These are phyloP conservation scores for Eurystomus glaucurus DNA, from an alignment of 2,797 vertebrate species.

Conservation along the genomic window DNA sequence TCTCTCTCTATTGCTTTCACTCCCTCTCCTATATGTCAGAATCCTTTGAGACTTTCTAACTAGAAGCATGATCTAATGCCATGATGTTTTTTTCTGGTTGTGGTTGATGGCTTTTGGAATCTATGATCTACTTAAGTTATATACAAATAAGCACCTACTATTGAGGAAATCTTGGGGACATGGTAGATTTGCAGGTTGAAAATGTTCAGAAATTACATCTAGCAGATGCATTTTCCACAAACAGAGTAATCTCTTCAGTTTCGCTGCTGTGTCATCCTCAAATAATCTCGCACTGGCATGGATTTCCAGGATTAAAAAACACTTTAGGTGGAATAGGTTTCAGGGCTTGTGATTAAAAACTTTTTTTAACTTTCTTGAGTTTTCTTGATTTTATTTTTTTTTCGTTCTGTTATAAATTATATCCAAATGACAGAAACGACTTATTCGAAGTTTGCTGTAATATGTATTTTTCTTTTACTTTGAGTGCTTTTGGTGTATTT, in stretches of 20 bases:
- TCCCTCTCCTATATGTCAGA: neutral
- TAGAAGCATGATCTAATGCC: neutral
- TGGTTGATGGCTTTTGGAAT: neutral
- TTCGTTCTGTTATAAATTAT: neutral
- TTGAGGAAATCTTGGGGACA: neutral
- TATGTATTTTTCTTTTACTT: neutral
- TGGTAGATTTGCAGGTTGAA: neutral
- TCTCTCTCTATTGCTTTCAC: neutral
- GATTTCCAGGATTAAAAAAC: neutral
- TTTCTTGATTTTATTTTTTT: neutral
- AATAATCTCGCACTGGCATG: neutral
- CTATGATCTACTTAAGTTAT: neutral
- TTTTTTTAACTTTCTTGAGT: neutral
- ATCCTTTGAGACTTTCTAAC: neutral
- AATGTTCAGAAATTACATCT: neutral
- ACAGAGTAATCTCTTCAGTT: neutral
- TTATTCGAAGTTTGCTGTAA: neutral
- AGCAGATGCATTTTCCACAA: neutral
- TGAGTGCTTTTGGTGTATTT: slow-evolving; percentile 49
- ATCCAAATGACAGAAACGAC: neutral
- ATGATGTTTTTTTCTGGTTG: neutral
- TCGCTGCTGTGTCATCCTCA: neutral
- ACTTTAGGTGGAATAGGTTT: neutral
- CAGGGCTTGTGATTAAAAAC: neutral
- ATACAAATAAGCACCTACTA: neutral